Evolutionary conservation across 2,797 vertebrate genomes (phyloP).

Genomic region (Naso thynnoides): DNA sequence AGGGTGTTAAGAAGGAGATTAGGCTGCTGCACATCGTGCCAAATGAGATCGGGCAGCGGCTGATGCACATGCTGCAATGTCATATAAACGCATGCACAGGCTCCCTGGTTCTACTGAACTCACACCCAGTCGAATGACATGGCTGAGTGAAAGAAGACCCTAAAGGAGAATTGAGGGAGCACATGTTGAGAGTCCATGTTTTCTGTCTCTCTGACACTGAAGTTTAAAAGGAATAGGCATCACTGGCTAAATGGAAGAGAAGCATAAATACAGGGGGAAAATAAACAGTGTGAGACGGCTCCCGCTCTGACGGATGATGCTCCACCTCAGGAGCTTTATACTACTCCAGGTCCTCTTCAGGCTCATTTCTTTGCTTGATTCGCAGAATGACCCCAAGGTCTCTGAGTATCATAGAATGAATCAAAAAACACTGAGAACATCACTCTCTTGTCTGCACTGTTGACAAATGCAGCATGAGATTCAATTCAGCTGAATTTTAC

Average conservation of each 20-base stretch:
- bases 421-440: constrained; percentile 24
- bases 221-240: constrained; percentile 41
- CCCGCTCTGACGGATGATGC: constrained; percentile 45
- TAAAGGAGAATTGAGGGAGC: constrained; percentile 22
- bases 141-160: constrained; percentile 21
- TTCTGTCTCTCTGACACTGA: constrained; percentile 41
- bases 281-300: constrained; percentile 13
- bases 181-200: constrained; percentile 29
- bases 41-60: constrained; percentile 63
- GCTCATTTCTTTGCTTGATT: constrained; percentile 49
- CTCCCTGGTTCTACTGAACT: constrained; percentile 5
- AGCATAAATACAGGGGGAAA: constrained; percentile 4
- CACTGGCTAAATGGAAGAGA: constrained; percentile 35
- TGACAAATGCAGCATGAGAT: constrained; percentile 45
- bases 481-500: constrained; percentile 31
- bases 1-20: constrained; percentile 78
- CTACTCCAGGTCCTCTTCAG: constrained; percentile 23
- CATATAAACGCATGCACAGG: constrained; percentile 24
- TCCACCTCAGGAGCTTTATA: constrained; percentile 36
- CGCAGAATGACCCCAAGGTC: constrained; percentile 31
- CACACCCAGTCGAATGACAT: background rate
- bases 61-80: constrained; percentile 56
- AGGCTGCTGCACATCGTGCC: constrained; percentile 64
- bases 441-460: constrained; percentile 23
- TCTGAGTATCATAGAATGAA: constrained; percentile 30